These are phyloP conservation scores for Bhutanitis thaidina DNA, from an alignment of 2,888 invertebrate species.

Conservation along the genomic window DNA sequence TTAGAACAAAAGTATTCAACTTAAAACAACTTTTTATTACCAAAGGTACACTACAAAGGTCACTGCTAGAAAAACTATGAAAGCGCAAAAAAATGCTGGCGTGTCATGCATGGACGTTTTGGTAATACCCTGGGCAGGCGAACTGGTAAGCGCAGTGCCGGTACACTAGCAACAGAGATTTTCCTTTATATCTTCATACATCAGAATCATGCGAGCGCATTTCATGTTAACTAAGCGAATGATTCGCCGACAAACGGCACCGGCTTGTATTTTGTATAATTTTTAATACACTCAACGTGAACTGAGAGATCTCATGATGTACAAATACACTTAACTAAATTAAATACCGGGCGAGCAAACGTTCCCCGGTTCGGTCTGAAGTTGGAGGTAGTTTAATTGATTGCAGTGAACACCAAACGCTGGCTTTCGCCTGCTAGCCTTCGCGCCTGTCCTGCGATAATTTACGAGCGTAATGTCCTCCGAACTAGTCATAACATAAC, in stretches of 20 bases:
- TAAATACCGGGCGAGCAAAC: conserved; percentile 22
- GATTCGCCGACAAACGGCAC: conserved; percentile 3
- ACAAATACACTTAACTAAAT: conserved; percentile 23
- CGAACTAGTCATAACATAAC: background rate
- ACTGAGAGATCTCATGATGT: background rate
- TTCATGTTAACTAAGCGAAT: conserved; percentile 11
- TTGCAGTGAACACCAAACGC: conserved; percentile 22
- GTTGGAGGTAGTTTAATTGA: conserved; percentile 23
- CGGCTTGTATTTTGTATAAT: background rate
- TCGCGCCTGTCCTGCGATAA: background rate
- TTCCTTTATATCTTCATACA: too few species aligned
- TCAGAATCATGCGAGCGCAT: background rate
- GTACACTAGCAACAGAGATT: too few species aligned
- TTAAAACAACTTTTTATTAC: too few species aligned
- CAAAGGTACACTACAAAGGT: too few species aligned
- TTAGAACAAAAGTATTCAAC: too few species aligned
- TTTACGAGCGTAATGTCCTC: conserved; percentile 4
- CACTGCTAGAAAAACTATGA: too few species aligned
- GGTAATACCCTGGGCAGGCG: too few species aligned
- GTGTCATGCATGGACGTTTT: too few species aligned
- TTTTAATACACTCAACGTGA: conserved; percentile 14
- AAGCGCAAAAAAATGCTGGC: too few species aligned
- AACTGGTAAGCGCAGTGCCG: too few species aligned
- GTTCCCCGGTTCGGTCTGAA: conserved; percentile 1
- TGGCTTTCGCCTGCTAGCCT: conserved; percentile 1